Evolutionary conservation across 2,797 vertebrate species (phyloP), one percentile per base, ranked within the genome.

Genomic region (Pseudochirops cupreus): DNA sequence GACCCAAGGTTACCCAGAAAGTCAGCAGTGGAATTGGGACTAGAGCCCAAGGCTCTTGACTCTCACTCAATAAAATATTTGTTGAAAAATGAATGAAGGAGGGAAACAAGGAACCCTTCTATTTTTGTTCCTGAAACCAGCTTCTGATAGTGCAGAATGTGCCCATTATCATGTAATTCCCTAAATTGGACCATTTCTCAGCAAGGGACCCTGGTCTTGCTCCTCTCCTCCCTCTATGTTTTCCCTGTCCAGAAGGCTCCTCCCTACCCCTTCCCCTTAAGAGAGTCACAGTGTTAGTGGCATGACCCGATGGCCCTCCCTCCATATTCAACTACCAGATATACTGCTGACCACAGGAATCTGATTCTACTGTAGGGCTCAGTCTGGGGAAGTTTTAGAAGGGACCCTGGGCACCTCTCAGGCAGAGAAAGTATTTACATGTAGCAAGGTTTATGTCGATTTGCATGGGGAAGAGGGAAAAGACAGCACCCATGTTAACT

Each of bases 71-170:
- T 82, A 46, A 82, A 82, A 82, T 46, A 82, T 46, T 82, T 46
- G 74, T 82, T 82, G 74, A 82, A 82, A 82, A 82, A 82, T 82
- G 74, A 82, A 82, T 46, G 39, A 82, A 82, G 39, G 74, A 82
- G 3, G 39, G 74, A 82, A 82, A 82, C 74, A 82, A 82, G 74
- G 74, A 82, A 82, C 2, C 39, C 39, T 46, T 46, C 74, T 82
- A 82, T 82, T 82, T 39, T 46, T 82, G 74, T 46, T 82, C 46
- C n/a, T 74, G 13, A 67, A 67, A 33, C 31, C 59, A 67, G 59
- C 14, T 67, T 67, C 33, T n/a, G 74, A 26, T 82, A 24, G 39
- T 26, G 21, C 21, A 46, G 74, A 46, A 82, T 82, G 67, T 74
- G 18, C 16, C 74, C 21, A 46, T 46, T 82, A 82, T 82, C 74